Base-by-base conservation (phyloP, 2,113 vertebrate genomes). In the Egretta garzetta region DNA sequence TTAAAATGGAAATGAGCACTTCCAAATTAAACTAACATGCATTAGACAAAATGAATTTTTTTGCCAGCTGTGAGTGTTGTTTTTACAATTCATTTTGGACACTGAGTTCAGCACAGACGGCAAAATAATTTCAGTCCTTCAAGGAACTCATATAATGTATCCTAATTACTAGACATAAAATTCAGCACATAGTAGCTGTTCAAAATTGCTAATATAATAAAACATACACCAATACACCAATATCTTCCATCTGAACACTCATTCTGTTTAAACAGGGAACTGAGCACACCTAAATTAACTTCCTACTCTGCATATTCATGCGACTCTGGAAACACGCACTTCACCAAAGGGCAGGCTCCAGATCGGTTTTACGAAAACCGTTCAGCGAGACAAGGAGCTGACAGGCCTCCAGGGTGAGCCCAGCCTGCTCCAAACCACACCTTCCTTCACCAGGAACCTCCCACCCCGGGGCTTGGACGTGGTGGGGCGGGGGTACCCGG, bases 51-150 rank as follows among this genome's bases (percentile, higher is more conserved):
- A 62, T n/a, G 3, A 24, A 7, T 56, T 94, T 86, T 86, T 80
- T 90, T 95, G 60, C 43, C 60, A 88, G n/a, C 41, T 70, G 9
- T 60, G 28, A 81, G 23, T 24, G 15, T 35, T 83, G 47, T 32
- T 93, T 83, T 77, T 62, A 77, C n/a, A 96, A 59, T 47, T 64
- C 6, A 47, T 70, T 94, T 96, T 59, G 47, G 86, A 90, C 47
- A 77, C 14, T 0, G 6, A 74, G 47, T 74, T 95, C 52, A 83
- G 32, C 37, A 77, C 32, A 93, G 59, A 88, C 9, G 2, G 37
- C 16, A 88, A 95, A 90, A 93, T 50, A 52, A 84, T 73, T 88
- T 59, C 75, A 94, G 63, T 47, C 50, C 50, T 93, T 83, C 75
- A 88, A 92, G 55, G 59, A 95, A 67, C 35, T 86, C 60, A 24